Evolutionary conservation across 1,140 invertebrate species (phyloP).

Genomic region (Tribolium castaneum): DNA sequence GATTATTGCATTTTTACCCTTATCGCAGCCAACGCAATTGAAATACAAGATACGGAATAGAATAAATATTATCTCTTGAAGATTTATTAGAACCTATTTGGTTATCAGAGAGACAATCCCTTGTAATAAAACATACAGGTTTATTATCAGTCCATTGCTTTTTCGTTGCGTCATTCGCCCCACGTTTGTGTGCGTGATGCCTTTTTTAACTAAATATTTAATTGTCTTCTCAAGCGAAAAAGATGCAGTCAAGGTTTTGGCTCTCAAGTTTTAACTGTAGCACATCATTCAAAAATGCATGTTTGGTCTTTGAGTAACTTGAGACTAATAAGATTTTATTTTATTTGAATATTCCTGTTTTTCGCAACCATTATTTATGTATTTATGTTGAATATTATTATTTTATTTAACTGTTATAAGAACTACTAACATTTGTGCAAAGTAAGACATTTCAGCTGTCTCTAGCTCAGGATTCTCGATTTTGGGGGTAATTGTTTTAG

Average conservation of each 20-base stretch:
- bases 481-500: constrained; percentile 33
- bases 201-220: neutral
- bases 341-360: constrained; percentile 13
- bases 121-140: neutral
- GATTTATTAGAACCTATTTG: neutral
- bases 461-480: constrained; percentile 31
- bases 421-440: constrained; percentile 50
- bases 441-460: constrained; percentile 48
- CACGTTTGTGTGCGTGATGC: neutral
- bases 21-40: neutral
- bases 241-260: neutral
- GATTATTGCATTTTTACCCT: neutral
- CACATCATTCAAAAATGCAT: constrained; percentile 24
- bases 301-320: constrained; percentile 22
- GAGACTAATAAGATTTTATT: constrained; percentile 26
- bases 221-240: neutral
- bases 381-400: constrained; percentile 2
- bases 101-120: neutral
- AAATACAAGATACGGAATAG: neutral
- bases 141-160: neutral
- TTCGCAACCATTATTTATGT: constrained; percentile 14
- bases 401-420: constrained; percentile 35
- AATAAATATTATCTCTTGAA: neutral
- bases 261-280: constrained; percentile 30
- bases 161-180: neutral